Base-by-base conservation (phyloP, 1,140 invertebrate species). In the Brachionus asplanchnoidis region DNA sequence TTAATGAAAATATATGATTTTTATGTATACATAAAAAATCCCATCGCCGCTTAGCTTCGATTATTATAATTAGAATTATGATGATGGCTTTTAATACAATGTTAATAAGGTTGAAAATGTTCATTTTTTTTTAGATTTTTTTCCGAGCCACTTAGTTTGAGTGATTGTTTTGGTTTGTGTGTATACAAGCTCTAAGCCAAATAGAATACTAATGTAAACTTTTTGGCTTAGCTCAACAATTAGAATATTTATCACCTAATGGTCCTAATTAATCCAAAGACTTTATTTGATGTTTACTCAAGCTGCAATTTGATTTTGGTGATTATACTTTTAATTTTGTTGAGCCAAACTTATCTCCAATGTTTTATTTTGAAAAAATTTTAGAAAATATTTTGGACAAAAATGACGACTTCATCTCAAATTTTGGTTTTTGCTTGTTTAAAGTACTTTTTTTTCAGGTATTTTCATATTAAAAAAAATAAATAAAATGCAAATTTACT, bases 51-150 rank as follows among this genome's bases (percentile, higher is more conserved):
- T 60, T 60, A 60, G 53, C 53, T 60, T 60, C 53, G 53, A 60
- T 60, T 60, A 60, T 60, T 60, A 60, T 60, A 60, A 60, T 60
- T 60, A 23, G 53, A 60, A 60, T 60, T 60, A 60, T 60, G 53
- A 60, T 60, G 53, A 60, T 60, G 53, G 53, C 53, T 60, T 56
- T 60, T 60, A 60, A 60, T 60, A 60, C 53, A 60, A 60, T 60
- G 53, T 60, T 60, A 60, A 60, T 60, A 60, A 20, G 53, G 53
- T 60, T 60, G 53, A 60, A 60, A 60, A 60, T 60, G 53, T 60
- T 26, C 20, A 60, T 60, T 60, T 60, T 60, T 20, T 60, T 60
- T 20, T 17, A 60, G n/a, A 60, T 60, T 23, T 60, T 60, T 60
- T 60, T 53, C 17, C 53, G 23, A 60, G 53, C 53, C 53, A 60